Conservation (phyloP, 2,113 vertebrate genomes). For the Rutilus rutilus region DNA sequence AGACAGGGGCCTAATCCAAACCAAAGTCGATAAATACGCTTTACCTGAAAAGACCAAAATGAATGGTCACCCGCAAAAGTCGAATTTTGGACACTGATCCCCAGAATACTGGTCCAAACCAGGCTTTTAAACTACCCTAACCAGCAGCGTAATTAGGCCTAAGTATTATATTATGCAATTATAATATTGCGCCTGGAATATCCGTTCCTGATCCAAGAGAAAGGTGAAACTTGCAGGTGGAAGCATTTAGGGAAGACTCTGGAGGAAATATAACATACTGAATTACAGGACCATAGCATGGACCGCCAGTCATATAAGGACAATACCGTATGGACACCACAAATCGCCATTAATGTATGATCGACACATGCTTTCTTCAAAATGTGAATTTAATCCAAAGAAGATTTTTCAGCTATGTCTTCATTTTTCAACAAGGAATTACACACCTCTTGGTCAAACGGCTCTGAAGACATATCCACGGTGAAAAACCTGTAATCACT, state of each 20-base stretch:
- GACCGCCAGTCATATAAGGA: constrained; percentile 63
- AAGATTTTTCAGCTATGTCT: constrained; percentile 58
- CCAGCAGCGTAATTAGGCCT: background rate
- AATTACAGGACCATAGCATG: constrained; percentile 5
- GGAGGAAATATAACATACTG: background rate
- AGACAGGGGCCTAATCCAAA: background rate
- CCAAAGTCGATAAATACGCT: background rate
- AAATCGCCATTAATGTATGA: constrained; percentile 66
- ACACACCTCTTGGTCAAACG: constrained; percentile 64
- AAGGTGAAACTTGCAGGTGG: constrained; percentile 12
- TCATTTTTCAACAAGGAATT: constrained; percentile 70
- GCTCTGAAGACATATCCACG: constrained; percentile 29
- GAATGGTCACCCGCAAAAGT: background rate
- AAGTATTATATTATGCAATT: constrained; percentile 17
- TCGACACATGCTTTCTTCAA: constrained; percentile 72
- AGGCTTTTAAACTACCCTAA: constrained; percentile 11
- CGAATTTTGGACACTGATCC: background rate
- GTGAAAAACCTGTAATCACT: constrained; percentile 61
- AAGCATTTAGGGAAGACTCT: constrained; percentile 1
- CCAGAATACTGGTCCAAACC: background rate
- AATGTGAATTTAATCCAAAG: constrained; percentile 55
- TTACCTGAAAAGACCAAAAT: background rate
- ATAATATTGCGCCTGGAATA: constrained; percentile 1
- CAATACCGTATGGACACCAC: constrained; percentile 41
- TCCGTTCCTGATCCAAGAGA: constrained; percentile 16